These are phyloP conservation scores for Formicarius rufipectus DNA, from an alignment of 2,113 vertebrate genomes.

Conservation along the genomic window DNA sequence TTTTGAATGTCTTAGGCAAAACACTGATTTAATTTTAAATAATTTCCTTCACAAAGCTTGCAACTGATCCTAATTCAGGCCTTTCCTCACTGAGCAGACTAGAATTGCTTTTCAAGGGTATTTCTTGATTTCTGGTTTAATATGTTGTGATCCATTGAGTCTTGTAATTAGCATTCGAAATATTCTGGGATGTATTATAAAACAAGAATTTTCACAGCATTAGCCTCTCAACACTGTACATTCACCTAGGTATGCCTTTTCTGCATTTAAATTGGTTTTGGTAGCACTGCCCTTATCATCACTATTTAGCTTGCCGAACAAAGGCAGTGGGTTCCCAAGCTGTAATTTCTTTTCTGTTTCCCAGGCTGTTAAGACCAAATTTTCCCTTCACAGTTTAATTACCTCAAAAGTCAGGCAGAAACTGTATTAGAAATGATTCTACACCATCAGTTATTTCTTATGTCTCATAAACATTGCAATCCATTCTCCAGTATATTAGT, in stretches of 20 bases:
- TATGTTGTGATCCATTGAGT: neutral
- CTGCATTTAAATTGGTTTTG: constrained; percentile 26
- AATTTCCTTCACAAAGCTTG: neutral
- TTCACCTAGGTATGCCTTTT: constrained; percentile 9
- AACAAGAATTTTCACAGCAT: neutral
- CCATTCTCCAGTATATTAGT: neutral
- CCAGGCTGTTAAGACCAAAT: neutral
- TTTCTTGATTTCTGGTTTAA: neutral
- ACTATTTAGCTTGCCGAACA: constrained; percentile 16
- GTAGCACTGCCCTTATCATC: neutral
- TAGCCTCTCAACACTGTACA: neutral
- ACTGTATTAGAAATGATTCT: neutral
- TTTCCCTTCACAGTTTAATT: constrained; percentile 18
- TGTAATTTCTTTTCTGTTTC: constrained; percentile 8
- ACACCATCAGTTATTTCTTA: neutral
- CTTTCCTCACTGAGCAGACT: neutral
- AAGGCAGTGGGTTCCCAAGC: neutral
- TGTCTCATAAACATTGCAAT: neutral
- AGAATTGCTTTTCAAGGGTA: neutral
- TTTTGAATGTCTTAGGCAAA: neutral
- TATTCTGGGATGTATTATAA: neutral
- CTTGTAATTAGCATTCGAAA: constrained; percentile 1
- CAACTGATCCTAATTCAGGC: neutral
- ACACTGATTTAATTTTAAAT: neutral
- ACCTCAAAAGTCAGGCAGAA: neutral